A percentile compares a stretch with the other conserved stretches of the same genome.
These are phyloP conservation scores for Nibea coibor DNA, from an alignment of 2,113 vertebrate genomes.

Conservation along the genomic window DNA sequence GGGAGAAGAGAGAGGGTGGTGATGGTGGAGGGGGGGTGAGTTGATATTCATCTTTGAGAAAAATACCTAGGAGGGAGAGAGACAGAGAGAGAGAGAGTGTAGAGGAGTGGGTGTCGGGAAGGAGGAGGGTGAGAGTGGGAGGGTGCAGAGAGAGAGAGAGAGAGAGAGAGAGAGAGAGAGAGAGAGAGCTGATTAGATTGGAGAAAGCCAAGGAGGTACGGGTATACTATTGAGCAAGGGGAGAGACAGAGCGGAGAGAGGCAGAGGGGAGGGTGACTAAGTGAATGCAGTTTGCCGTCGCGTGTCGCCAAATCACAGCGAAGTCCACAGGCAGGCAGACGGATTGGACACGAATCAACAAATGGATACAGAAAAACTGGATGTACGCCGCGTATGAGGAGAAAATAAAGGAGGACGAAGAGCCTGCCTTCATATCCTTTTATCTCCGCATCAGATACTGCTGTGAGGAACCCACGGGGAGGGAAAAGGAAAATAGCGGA, in stretches of 20 bases:
- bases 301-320: conserved; percentile 77
- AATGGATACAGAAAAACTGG: conserved; percentile 65
- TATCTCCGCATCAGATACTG: conserved; percentile 70
- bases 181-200: conserved; percentile 80
- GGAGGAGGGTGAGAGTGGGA: conserved; percentile 57
- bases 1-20: conserved; percentile 39
- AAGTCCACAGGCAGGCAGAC: conserved; percentile 70
- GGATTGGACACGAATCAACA: conserved; percentile 75
- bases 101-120: conserved; percentile 50
- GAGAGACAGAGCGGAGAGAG: conserved; percentile 68
- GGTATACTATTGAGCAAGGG: conserved; percentile 79
- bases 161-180: conserved; percentile 46
- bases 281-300: conserved; percentile 82
- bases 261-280: conserved; percentile 79
- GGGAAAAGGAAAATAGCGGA: conserved; percentile 50
- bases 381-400: conserved; percentile 54
- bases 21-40: background rate
- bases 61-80: conserved; percentile 67
- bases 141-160: conserved; percentile 61
- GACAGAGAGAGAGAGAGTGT: conserved; percentile 23
- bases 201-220: conserved; percentile 81
- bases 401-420: conserved; percentile 27
- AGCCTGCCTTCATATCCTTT: conserved; percentile 56
- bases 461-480: conserved; percentile 60
- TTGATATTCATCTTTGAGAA: conserved; percentile 79